Evolutionary conservation across 2,113 vertebrate genomes (phyloP), one percentile per base, ranked within the genome.

Genomic region (Otus sunia): DNA sequence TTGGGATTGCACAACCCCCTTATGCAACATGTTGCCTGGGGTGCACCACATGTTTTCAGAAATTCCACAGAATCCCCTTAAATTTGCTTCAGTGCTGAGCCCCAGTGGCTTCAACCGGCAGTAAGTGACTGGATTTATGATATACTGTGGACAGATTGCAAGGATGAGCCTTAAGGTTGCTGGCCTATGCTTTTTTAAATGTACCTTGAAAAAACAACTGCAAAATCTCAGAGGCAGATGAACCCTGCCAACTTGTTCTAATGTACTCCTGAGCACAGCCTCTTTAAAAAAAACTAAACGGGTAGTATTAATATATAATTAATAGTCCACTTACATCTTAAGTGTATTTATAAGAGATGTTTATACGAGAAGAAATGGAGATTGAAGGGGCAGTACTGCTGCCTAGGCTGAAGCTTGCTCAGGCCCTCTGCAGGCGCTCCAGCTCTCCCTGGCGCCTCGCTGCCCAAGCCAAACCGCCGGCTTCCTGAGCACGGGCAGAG

Each of bases 1-100:
- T 90, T 58, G 81, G 37, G 20, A 77, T 94, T 95, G 82, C 88
- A 74, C 72, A 96, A 93, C 52, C 11, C 23, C 50, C 59, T 96
- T 94, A 97, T 56, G 85, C 72, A 97, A 93, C n/a, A 18, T 2
- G 5, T 29, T 83, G 88, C 94, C 94, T 68, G 56, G 11, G 73
- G 89, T 9, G 6, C 2, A 3, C 37, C 56, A 53, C 68, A 21
- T 80, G 37, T 81, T 89, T 90, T 77, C 87, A 88, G 56, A 82
- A 92, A 95, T 84, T 75, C 84, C 81, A 82, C 41, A 91, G 80
- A 87, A 96, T 71, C 12, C 20, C 50, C 50, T 78, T 84, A 58
- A 76, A 93, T 73, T 52, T 74, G 45, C n/a, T 83, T 26, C 62
- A 92, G 45, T 21, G 45, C 62, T 73, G 53, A 88, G 58, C 58